Percentiles rank a stretch among this genome's conserved stretches.
Conservation (phyloP, 2,797 vertebrate species). For the Astyanax mexicanus region DNA sequence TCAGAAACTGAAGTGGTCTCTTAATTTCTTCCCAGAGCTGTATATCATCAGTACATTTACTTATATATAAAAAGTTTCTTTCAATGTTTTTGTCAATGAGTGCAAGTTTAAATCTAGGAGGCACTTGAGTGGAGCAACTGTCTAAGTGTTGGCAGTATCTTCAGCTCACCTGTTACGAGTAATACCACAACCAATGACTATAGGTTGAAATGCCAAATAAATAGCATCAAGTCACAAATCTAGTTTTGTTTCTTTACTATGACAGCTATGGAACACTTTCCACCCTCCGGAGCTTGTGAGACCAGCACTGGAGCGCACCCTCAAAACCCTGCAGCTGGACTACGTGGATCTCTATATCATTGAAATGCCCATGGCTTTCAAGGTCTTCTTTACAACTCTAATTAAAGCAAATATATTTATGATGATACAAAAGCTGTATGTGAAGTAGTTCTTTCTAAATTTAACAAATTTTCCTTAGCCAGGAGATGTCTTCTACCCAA, state of each 20-base stretch:
- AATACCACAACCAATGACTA: too few relatives aligned
- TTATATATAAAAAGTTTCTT: too few relatives aligned
- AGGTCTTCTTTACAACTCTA: slow-evolving; percentile 72
- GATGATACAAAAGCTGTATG: not conserved
- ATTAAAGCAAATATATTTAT: not conserved
- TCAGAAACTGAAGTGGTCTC: too few relatives aligned
- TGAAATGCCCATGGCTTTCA: slow-evolving; percentile 90
- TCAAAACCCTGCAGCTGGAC: slow-evolving; percentile 84
- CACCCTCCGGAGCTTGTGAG: slow-evolving; percentile 85
- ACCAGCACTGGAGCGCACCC: slow-evolving; percentile 85
- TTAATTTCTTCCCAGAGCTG: too few relatives aligned
- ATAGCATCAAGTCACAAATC: too few relatives aligned
- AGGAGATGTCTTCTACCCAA: slow-evolving; percentile 84
- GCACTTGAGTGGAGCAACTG: too few relatives aligned
- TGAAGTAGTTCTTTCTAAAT: not conserved
- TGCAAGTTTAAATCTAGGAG: too few relatives aligned
- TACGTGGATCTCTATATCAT: slow-evolving; percentile 94
- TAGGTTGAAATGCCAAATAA: too few relatives aligned
- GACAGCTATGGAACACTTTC: slow-evolving; percentile 90
- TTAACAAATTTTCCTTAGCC: slow-evolving; percentile 73
- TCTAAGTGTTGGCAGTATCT: too few relatives aligned
- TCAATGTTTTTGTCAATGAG: too few relatives aligned
- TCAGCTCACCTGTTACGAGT: too few relatives aligned
- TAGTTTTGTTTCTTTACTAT: not conserved
- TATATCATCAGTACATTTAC: too few relatives aligned